Conservation (phyloP, 2,888 invertebrate species). For the Volucella inanis region DNA sequence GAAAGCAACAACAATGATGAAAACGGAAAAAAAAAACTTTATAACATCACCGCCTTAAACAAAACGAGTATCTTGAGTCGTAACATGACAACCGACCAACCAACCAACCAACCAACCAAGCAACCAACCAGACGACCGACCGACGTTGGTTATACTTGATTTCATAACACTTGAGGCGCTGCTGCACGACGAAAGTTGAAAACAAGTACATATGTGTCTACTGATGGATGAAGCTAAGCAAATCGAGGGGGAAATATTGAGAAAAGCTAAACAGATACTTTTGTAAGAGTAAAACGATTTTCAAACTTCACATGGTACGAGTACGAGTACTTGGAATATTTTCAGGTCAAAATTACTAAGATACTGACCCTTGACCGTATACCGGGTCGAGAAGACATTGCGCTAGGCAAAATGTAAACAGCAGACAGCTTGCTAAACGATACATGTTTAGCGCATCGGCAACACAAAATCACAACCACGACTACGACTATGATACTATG, state of each 20-base stretch:
- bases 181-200: conserved; percentile 42
- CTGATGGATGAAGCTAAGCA: neutral
- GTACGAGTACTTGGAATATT: conserved; percentile 13
- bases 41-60: conserved; percentile 51
- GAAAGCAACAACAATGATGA: conserved; percentile 24
- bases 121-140: neutral
- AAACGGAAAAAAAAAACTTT: conserved; percentile 34
- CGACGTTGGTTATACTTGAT: conserved; percentile 52
- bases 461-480: conserved; percentile 12
- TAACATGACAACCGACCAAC: conserved; percentile 24
- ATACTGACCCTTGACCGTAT: conserved; percentile 71
- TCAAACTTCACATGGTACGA: conserved; percentile 41
- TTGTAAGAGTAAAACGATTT: conserved; percentile 14
- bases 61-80: conserved; percentile 40
- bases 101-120: neutral
- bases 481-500: conserved; percentile 4
- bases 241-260: neutral
- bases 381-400: conserved; percentile 48
- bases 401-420: conserved; percentile 64
- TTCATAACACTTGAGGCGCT: conserved; percentile 66
- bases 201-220: conserved; percentile 32
- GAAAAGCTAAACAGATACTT: conserved; percentile 1
- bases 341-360: conserved; percentile 55
- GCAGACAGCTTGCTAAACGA: conserved; percentile 57
- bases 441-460: conserved; percentile 62